phyloP scores from a whole-genome alignment of 2,113 vertebrate genomes.

The Eublepharis macularius region DNA sequence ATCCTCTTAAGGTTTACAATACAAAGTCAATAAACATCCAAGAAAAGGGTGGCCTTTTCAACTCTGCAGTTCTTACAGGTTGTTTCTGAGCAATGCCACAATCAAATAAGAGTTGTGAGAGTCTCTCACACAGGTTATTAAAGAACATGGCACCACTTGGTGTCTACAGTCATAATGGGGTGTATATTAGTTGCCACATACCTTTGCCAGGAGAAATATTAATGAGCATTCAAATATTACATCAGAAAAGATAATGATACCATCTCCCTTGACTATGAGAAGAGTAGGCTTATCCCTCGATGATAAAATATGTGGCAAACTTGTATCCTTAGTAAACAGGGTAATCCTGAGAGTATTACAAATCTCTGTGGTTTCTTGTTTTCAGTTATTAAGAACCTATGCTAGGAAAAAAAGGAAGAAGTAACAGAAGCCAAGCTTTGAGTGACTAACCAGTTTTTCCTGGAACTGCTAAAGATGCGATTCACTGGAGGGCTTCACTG shows the following conservation, averaged over 20 bases:
- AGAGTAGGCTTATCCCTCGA: background rate
- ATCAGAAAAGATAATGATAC: background rate
- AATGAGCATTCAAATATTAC: background rate
- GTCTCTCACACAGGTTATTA: background rate
- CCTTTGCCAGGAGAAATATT: background rate
- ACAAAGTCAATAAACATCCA: background rate
- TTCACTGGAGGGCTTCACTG: background rate
- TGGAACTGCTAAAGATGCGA: background rate
- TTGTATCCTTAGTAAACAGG: background rate
- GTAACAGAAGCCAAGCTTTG: background rate
- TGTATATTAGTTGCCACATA: background rate
- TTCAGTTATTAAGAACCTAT: background rate
- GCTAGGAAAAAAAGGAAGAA: background rate
- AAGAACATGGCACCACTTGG: background rate
- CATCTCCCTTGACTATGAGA: background rate
- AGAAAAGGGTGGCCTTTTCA: background rate
- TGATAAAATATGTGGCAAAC: background rate
- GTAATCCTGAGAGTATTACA: background rate
- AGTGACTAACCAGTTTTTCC: constrained; percentile 19
- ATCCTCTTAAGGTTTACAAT: background rate
- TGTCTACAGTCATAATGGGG: too few species aligned
- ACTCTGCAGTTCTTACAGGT: background rate
- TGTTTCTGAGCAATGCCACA: background rate
- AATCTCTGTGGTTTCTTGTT: background rate
- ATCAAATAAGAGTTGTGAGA: background rate